Evolutionary conservation across 2,113 vertebrate species (phyloP).

Genomic region (Bagarius yarrelli): DNA sequence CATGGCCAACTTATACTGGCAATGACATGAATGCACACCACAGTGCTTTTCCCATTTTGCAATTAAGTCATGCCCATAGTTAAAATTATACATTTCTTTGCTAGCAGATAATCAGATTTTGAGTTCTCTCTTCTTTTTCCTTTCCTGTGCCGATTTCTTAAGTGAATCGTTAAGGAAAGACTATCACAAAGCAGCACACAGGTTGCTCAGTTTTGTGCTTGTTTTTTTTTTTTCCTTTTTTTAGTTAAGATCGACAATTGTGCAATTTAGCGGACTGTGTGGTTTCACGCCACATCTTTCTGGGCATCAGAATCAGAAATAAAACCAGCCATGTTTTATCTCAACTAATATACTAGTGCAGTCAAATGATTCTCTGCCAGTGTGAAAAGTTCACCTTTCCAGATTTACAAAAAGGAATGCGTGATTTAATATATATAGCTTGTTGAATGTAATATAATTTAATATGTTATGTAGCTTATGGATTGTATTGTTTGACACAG

Average conservation of each 20-base stretch:
- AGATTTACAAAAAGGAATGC: no score
- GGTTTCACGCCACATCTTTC: neutral
- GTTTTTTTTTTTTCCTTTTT: neutral
- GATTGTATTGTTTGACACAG: no score
- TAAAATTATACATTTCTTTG: neutral
- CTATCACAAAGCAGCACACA: neutral
- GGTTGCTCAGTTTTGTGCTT: neutral
- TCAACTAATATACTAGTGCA: no score
- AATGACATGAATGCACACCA: no score
- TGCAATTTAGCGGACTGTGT: neutral
- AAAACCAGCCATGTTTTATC: neutral
- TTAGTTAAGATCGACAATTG: neutral
- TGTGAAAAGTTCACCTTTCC: no score
- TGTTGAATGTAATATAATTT: no score
- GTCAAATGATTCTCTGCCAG: no score
- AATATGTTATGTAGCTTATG: no score
- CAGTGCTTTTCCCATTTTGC: neutral
- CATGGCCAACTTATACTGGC: neutral
- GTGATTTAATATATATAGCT: no score
- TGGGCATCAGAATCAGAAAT: neutral
- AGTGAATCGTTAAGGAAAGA: neutral
- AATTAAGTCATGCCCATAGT: neutral
- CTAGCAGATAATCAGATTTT: no score
- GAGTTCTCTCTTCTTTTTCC: neutral
- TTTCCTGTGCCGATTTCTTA: neutral